Conservation (phyloP, 2,888 invertebrate genomes). For the Mongoloraphidia duomilia region DNA sequence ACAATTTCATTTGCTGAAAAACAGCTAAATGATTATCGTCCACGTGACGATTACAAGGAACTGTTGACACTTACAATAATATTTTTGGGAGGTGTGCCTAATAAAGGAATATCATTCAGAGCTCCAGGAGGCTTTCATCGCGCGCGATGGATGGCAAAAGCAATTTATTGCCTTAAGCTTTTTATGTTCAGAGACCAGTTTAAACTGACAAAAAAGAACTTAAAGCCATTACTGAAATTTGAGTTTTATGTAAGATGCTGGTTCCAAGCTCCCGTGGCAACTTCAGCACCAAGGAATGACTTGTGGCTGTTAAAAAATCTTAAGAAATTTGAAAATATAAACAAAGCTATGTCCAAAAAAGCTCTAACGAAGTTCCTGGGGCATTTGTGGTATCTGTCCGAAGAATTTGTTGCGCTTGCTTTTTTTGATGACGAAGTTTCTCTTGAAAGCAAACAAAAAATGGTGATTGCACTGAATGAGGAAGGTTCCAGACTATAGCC, state of each 20-base stretch:
- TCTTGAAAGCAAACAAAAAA: too few relatives aligned
- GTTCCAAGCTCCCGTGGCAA: conserved; percentile 6
- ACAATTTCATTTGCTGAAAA: conserved; percentile 3
- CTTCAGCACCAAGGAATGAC: conserved; percentile 4
- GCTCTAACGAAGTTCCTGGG: too few relatives aligned
- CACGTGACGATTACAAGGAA: conserved; percentile 15
- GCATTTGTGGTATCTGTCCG: too few relatives aligned
- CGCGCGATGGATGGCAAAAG: conserved; percentile 17
- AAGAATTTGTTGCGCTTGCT: too few relatives aligned
- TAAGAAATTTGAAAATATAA: too few relatives aligned
- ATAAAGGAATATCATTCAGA: conserved; percentile 10
- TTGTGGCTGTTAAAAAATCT: too few relatives aligned
- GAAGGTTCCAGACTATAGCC: too few relatives aligned
- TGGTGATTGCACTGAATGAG: too few relatives aligned
- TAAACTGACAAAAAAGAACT: conserved; percentile 10
- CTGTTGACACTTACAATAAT: conserved; percentile 13
- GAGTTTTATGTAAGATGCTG: conserved; percentile 10
- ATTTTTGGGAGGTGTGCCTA: conserved; percentile 12
- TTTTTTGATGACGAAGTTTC: too few relatives aligned
- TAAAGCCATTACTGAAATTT: conserved; percentile 4
- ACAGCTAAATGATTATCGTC: conserved; percentile 7
- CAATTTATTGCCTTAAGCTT: conserved; percentile 16
- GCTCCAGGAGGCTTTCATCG: conserved; percentile 15
- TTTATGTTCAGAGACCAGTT: conserved; percentile 12
- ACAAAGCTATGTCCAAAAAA: too few relatives aligned